Evolutionary conservation across 2,888 invertebrate species (phyloP), one percentile per base, ranked within the genome.

Genomic region (Caenorhabditis imperialis): DNA sequence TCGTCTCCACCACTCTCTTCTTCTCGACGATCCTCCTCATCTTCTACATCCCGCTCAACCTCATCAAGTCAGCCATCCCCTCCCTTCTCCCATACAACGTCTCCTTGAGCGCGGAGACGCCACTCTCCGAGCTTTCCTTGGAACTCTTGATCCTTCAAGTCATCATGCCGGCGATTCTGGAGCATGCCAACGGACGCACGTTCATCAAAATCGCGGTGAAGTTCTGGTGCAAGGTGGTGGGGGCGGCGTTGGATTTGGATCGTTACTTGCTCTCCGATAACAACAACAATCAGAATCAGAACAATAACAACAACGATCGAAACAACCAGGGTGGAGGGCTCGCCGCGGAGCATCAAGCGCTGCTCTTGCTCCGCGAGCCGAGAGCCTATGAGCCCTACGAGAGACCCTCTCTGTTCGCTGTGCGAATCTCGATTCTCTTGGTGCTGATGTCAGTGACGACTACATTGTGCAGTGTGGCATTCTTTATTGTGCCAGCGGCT

Each of bases 41-140:
- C 93, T 91, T 99, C 42, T 98, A 96, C 94, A 90, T 97, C 61
- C 99, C 99, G 0, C 93, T 97, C 30, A 91, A 94, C 61, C 92
- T 96, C 47, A 92, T 99, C 75, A 92, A 93, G 86, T 92, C 50
- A 78, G 88, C 92, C 0, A 91, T 94, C 89, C 94, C 95, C 0
- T 92, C 92, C n/a, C 94, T 96, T 89, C 90, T 99, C 83, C 99
- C 99, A 0, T 99, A 98, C 88, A 94, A 95, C 1, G 93, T 99
- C 14, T 93, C 94, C 75, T 88, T 91, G 67, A 90, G 90, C 25
- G 89, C 89, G 84, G 92, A 91, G 82, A 90, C 89, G 6, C 91
- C 92, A 79, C 93, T 96, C 20, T 96, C 94, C 89, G 98, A 98
- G 89, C 90, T 98, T 8, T 96, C 96, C 18, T 90, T 99, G 86